These are phyloP conservation scores for Porphyrio hochstetteri DNA, from an alignment of 2,113 vertebrate genomes.

Conservation along the genomic window DNA sequence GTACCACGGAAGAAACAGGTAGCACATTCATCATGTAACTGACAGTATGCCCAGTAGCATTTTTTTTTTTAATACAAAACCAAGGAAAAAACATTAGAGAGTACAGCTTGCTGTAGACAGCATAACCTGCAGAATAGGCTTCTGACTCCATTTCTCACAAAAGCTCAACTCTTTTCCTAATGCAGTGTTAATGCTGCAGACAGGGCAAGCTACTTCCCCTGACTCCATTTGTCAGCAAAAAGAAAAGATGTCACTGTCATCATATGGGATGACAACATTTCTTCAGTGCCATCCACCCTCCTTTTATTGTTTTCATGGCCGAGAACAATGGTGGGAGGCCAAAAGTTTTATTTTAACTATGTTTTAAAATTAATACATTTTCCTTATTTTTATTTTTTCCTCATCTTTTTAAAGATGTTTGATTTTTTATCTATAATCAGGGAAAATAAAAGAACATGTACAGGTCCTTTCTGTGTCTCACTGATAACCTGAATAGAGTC, in stretches of 20 bases:
- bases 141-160: background rate
- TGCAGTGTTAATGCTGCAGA: background rate
- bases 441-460: background rate
- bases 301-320: accelerated
- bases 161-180: background rate
- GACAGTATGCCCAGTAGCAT: background rate
- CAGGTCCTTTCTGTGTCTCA: background rate
- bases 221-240: background rate
- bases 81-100: background rate
- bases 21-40: constrained; percentile 4
- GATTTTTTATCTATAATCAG: background rate
- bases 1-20: background rate
- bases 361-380: background rate
- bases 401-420: background rate
- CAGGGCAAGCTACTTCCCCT: background rate
- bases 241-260: background rate
- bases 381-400: background rate
- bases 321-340: background rate
- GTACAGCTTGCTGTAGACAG: background rate
- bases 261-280: background rate
- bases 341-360: background rate
- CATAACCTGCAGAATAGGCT: background rate
- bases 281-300: accelerated
- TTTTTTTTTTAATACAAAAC: background rate
- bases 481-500: background rate